Percentiles rank a stretch among this genome's conserved stretches.
phyloP scores from a whole-genome alignment of 2,797 vertebrate species.

The Ataeniobius toweri region DNA sequence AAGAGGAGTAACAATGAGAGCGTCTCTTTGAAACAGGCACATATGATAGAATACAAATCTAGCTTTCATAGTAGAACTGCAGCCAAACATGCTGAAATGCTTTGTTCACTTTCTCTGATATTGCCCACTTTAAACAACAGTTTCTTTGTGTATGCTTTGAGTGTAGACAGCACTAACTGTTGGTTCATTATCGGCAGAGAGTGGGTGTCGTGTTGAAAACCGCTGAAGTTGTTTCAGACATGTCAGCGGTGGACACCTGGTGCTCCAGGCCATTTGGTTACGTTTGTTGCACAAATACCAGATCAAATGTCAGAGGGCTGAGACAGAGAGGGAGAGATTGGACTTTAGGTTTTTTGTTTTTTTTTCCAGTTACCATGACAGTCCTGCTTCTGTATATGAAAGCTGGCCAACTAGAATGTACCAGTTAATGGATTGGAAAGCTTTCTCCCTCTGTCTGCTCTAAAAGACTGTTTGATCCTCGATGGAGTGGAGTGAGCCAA shows the following conservation, averaged over 20 bases:
- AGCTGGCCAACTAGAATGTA: constrained; percentile 47
- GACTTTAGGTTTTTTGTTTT: constrained; percentile 44
- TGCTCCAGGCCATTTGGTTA: constrained; percentile 34
- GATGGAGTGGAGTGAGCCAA: constrained; percentile 45
- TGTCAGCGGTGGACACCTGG: constrained; percentile 62
- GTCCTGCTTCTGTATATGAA: constrained; percentile 39
- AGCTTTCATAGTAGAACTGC: constrained; percentile 18
- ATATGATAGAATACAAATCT: background rate
- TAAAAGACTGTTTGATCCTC: constrained; percentile 69
- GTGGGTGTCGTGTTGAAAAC: constrained; percentile 23
- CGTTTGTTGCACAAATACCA: constrained; percentile 43
- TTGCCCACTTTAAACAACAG: constrained; percentile 22
- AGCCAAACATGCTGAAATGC: constrained; percentile 14
- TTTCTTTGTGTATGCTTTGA: constrained; percentile 23
- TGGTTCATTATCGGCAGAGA: constrained; percentile 14
- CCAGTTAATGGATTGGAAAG: constrained; percentile 70
- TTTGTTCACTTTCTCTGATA: constrained; percentile 4
- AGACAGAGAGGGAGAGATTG: constrained; percentile 35
- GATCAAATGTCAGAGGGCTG: constrained; percentile 60
- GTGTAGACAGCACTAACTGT: constrained; percentile 9
- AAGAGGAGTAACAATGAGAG: background rate
- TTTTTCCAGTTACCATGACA: constrained; percentile 60
- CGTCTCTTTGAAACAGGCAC: constrained; percentile 20
- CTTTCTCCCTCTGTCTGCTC: constrained; percentile 30
- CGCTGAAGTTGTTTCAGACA: constrained; percentile 31